Base-by-base conservation (phyloP, 2,888 invertebrate species). In the Cantharis lateralis region DNA sequence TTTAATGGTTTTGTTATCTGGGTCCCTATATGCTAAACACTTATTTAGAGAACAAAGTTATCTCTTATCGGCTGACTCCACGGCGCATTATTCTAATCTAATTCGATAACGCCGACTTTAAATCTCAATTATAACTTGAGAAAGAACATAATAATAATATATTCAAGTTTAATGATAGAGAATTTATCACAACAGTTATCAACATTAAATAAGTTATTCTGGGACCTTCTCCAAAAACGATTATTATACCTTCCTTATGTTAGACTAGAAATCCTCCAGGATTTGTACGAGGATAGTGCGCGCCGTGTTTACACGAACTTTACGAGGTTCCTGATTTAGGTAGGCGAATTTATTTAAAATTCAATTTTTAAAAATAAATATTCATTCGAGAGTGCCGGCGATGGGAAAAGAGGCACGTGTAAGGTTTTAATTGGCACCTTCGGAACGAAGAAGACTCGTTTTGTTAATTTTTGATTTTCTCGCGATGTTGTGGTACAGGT, bases 131-230 rank as follows among this genome's bases (percentile, higher is more conserved):
- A 83, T 81, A 74, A 80, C 75, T 75, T 77, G 79, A 81, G 80
- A 82, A 80, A 77, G 82, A 81, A 71, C 64, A 48, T 24, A 66
- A 20, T 82, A 66, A 20, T 82, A 82, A 83, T 82, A 82, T 81
- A 83, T 83, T 82, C 80, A 71, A 71, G 71, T 76, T 78, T 81
- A 84, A 83, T 81, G 82, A 84, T 83, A 83, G 80, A 80, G 81
- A 82, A 83, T 84, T 84, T 83, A 84, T 84, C 84, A 83, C 80
- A 71, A 72, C 75, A 76, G 81, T 80, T 82, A 82, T 81, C 82
- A 81, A 79, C 75, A 76, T 80, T 80, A 79, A 80, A 80, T 80
- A 78, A 77, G 77, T 74, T 77, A 80, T 78, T 74, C 62, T n/a
- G 61, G 71, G 74, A 68, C 71, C 20, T 72, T n/a, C 68, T 69